Evolutionary conservation across 2,888 invertebrate genomes (phyloP).

Genomic region (Pegoplata infirma): DNA sequence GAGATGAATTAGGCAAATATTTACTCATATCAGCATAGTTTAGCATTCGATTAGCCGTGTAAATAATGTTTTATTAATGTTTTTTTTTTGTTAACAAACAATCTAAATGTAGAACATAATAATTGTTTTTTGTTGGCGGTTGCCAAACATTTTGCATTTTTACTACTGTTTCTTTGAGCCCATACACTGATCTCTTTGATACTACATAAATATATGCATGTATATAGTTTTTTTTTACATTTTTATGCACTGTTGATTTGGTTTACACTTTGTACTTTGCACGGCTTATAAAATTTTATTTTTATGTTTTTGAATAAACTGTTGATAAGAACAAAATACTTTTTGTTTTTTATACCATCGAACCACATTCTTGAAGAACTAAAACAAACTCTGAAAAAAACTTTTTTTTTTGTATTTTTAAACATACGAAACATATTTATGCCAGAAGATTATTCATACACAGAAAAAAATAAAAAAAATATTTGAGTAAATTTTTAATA

Average conservation of each 20-base stretch:
- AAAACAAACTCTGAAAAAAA: too few relatives aligned
- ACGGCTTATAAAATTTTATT: background rate
- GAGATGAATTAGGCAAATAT: background rate
- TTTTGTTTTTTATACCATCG: too few relatives aligned
- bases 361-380: too few relatives aligned
- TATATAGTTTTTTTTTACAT: slow-evolving; percentile 6
- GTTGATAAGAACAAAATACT: too few relatives aligned
- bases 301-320: background rate
- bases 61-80: slow-evolving; percentile 22
- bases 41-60: slow-evolving; percentile 15
- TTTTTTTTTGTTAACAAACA: slow-evolving; percentile 1
- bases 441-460: too few relatives aligned
- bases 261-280: slow-evolving; percentile 20
- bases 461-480: too few relatives aligned
- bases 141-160: slow-evolving; percentile 11
- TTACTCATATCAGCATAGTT: background rate
- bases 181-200: slow-evolving; percentile 35
- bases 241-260: slow-evolving; percentile 36
- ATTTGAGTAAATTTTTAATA: too few relatives aligned
- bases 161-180: slow-evolving; percentile 9
- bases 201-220: too few relatives aligned
- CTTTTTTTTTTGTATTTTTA: too few relatives aligned
- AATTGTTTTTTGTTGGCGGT: background rate
- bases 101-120: slow-evolving; percentile 13
- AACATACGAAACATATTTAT: too few relatives aligned